Percentiles rank a stretch among this genome's conserved stretches.
Conservation (phyloP, 2,797 vertebrate genomes). For the Lutjanus argentimaculatus region DNA sequence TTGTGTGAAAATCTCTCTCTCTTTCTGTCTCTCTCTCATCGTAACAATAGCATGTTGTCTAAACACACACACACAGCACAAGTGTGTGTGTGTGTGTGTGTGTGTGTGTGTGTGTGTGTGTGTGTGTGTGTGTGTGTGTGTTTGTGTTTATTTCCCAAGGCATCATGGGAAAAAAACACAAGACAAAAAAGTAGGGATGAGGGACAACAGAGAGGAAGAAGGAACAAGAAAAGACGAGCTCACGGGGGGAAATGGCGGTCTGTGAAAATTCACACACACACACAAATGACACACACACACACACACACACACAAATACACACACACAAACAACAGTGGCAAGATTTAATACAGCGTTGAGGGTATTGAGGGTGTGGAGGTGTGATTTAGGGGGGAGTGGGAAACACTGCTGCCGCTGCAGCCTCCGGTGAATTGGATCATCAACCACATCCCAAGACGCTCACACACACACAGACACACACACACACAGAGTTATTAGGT, state of each 20-base stretch:
- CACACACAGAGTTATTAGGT: conserved; percentile 67
- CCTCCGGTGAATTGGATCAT: conserved; percentile 79
- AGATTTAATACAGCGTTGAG: conserved; percentile 75
- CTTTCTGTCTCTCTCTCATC: not conserved
- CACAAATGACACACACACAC: conserved; percentile 41
- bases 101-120: conserved; percentile 22
- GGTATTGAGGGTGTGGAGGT: conserved; percentile 78
- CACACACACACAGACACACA: conserved; percentile 45
- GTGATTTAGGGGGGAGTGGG: conserved; percentile 71
- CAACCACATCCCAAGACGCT: conserved; percentile 73
- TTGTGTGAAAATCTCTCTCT: conserved; percentile 46
- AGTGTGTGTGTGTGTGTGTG: conserved; percentile 20
- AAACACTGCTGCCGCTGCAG: conserved; percentile 44
- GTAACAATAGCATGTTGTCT: conserved; percentile 58
- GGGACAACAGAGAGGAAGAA: conserved; percentile 20
- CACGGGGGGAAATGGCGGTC: conserved; percentile 42
- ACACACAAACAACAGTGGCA: conserved; percentile 77
- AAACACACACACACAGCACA: conserved; percentile 35
- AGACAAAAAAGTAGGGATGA: conserved; percentile 37
- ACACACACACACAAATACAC: conserved; percentile 38
- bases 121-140: conserved; percentile 21
- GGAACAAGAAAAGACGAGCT: conserved; percentile 58
- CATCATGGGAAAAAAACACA: conserved; percentile 59
- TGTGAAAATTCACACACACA: conserved; percentile 59
- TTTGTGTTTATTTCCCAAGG: conserved; percentile 27